Percentiles rank a stretch among this genome's conserved stretches.
phyloP scores from a whole-genome alignment of 2,113 vertebrate genomes.

The Lamprologus speciosus region DNA sequence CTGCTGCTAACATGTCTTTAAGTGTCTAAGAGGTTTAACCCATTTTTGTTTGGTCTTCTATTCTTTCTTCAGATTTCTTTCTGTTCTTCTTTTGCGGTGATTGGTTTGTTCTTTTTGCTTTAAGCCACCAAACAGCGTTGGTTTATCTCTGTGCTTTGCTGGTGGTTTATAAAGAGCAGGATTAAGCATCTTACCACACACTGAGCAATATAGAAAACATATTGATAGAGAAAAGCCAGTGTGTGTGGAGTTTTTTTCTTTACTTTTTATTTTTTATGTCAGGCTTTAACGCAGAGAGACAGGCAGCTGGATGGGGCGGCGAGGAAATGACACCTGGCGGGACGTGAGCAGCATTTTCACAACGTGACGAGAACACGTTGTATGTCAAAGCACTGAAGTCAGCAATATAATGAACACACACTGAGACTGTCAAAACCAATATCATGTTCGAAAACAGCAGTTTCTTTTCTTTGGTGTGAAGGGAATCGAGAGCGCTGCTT shows the following conservation, averaged over 20 bases:
- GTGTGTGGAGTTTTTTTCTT: rapidly evolving
- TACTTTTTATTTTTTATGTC: not conserved
- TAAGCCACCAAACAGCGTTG: not conserved
- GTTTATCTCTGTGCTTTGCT: not conserved
- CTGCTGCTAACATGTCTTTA: not conserved
- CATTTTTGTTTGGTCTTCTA: not conserved
- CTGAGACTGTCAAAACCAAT: not conserved
- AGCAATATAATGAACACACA: not conserved
- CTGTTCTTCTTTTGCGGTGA: not conserved
- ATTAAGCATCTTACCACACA: not conserved
- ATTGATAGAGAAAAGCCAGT: not conserved
- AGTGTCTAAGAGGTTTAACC: not conserved
- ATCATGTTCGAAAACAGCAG: not conserved
- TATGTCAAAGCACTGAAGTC: not conserved
- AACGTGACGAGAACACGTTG: not conserved
- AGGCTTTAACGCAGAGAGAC: not conserved
- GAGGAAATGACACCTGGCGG: not conserved
- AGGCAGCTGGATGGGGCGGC: not conserved
- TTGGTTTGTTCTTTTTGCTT: not conserved
- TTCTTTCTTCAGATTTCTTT: not conserved
- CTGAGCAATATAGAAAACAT: not conserved
- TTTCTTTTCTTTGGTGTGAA: not conserved
- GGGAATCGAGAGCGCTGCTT: not conserved
- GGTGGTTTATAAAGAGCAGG: not conserved
- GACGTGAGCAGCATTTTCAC: not conserved